Conservation (phyloP, 2,888 invertebrate genomes). For the Limenitis camilla region DNA sequence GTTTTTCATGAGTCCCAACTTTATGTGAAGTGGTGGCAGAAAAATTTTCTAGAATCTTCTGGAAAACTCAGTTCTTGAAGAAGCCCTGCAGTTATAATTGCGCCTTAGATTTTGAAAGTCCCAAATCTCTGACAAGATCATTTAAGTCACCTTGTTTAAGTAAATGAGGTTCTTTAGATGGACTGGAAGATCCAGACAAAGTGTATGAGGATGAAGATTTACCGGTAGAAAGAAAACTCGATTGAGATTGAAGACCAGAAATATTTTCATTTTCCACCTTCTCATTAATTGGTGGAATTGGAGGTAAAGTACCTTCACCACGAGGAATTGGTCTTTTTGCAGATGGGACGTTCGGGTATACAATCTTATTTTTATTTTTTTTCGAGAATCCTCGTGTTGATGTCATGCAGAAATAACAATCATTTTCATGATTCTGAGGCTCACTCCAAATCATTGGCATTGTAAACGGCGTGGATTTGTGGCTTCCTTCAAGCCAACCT, state of each 20-base stretch:
- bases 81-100: no score
- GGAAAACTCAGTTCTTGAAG: no score
- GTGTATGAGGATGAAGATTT: no score
- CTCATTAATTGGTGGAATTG: not conserved
- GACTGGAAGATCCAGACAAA: not conserved
- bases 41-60: no score
- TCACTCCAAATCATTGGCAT: no score
- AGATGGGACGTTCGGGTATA: constrained; percentile 1
- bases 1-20: no score
- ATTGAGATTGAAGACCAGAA: not conserved
- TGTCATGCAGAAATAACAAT: no score
- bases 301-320: not conserved
- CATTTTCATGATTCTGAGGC: no score
- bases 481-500: no score
- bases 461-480: no score
- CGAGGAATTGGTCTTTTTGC: constrained; percentile 7
- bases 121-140: constrained; percentile 1
- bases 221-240: not conserved
- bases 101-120: not conserved
- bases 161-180: constrained; percentile 3
- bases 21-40: no score
- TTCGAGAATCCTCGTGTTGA: not conserved
- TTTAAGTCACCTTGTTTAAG: constrained; percentile 2
- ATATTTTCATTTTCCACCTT: not conserved
- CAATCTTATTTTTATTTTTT: constrained; percentile 5